These are phyloP conservation scores for Eolophus roseicapilla DNA, from an alignment of 2,113 vertebrate species.

Conservation along the genomic window DNA sequence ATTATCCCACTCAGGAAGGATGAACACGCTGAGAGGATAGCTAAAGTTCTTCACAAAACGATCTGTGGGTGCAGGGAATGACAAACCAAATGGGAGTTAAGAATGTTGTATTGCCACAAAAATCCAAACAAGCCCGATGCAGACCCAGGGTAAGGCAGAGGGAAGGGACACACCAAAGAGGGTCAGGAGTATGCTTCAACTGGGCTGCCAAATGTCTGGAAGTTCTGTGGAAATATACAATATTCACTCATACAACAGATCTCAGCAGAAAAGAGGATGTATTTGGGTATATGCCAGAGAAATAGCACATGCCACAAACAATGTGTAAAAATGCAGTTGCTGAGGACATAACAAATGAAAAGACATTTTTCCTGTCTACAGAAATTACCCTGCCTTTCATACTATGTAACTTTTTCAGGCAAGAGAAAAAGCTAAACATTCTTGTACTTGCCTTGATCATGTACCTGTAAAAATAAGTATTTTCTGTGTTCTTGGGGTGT, in stretches of 20 bases:
- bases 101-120: neutral
- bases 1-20: neutral
- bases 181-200: neutral
- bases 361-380: neutral
- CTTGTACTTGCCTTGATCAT: neutral
- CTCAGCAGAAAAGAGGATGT: neutral
- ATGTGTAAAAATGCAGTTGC: neutral
- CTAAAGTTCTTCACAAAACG: neutral
- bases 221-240: neutral
- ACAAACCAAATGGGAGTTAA: neutral
- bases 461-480: neutral
- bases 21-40: neutral
- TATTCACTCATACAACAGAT: neutral
- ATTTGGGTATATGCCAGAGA: neutral
- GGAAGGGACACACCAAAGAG: neutral
- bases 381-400: neutral
- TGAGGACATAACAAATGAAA: neutral
- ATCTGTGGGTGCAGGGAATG: neutral
- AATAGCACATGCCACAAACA: neutral
- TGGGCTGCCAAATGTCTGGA: neutral
- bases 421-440: neutral
- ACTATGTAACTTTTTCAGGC: neutral
- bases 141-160: neutral
- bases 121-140: accelerated
- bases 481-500: neutral